These are phyloP conservation scores for Oryzias melastigma DNA, from an alignment of 2,113 vertebrate species.

Conservation along the genomic window DNA sequence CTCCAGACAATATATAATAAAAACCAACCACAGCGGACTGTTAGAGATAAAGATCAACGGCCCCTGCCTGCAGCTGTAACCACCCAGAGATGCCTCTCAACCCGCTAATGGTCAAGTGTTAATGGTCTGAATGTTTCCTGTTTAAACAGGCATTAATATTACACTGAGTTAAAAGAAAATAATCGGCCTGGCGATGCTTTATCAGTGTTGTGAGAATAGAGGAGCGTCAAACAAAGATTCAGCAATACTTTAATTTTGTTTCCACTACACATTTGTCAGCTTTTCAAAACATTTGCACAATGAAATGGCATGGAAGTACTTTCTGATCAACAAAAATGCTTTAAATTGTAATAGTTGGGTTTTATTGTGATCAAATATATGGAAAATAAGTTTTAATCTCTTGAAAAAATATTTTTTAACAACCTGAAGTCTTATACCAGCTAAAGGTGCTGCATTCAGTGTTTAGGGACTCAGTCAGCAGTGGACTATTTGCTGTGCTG, in stretches of 20 bases:
- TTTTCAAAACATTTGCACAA: neutral
- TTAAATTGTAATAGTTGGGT: no score
- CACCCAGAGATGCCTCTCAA: slow-evolving; percentile 24
- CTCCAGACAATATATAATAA: slow-evolving; percentile 28
- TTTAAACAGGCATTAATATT: slow-evolving; percentile 2
- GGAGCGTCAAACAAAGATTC: neutral
- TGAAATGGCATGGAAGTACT: no score
- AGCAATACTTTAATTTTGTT: slow-evolving; percentile 3
- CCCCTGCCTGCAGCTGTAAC: slow-evolving; percentile 24
- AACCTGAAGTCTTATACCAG: slow-evolving; percentile 27
- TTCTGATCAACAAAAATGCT: no score
- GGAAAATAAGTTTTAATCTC: no score
- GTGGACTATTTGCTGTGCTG: slow-evolving; percentile 22
- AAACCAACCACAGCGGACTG: slow-evolving; percentile 23
- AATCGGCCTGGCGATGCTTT: slow-evolving; percentile 5
- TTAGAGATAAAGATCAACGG: slow-evolving; percentile 28
- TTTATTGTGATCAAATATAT: no score
- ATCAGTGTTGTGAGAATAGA: neutral
- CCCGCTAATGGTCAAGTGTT: slow-evolving; percentile 9
- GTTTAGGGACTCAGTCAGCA: slow-evolving; percentile 60
- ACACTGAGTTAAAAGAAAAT: slow-evolving; percentile 20
- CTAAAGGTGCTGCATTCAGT: slow-evolving; percentile 31
- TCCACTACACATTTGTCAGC: neutral
- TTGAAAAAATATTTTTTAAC: no score
- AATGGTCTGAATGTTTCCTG: slow-evolving; percentile 17